Evolutionary conservation across 2,113 vertebrate genomes (phyloP), one percentile per base, ranked within the genome.

Genomic region (Pseudolaguvia tuberculata): DNA sequence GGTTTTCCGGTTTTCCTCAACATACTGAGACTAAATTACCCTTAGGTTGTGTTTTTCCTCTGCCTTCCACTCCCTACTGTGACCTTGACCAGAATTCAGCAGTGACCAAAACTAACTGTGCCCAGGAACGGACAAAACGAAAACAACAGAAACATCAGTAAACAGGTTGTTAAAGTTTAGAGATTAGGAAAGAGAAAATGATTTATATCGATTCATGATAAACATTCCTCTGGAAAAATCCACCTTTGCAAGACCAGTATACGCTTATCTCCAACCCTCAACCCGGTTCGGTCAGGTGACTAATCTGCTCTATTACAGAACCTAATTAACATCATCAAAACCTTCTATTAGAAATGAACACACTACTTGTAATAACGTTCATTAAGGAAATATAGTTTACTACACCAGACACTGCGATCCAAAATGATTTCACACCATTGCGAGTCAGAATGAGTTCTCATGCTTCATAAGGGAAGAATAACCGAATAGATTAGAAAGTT

Each of bases 341-440:
- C n/a, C 48, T 6, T 47, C 17, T 48, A 59, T 48, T 59, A 52
- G 13, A 42, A 63, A 63, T 53, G 0, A 42, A 63, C 52, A 65
- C 31, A 55, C 23, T 55, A 25, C 21, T 48, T 53, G 61, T 27
- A 65, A 55, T 74, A 21, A 65, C 55, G 31, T 55, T 21, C 17
- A 71, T 42, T 14, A 39, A 65, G 50, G 18, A 20, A 65, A 42
- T 63, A 39, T 29, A 42, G 27, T 66, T 66, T 75, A 47, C 29
- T 75, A 29, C 55, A 29, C 42, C 35, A 20, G 17, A 5, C 35
- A 11, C 35, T 66, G 61, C 27, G 51, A 17, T 57, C 59, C 51
- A 47, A 70, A 76, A 76, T 47, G 63, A 42, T 66, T 76, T 62
- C 56, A 63, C 12, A 21, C 61, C 67, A 58, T 67, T 48, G 72